Evolutionary conservation across 2,888 invertebrate genomes (phyloP).

Genomic region (Caenorhabditis sp.): DNA sequence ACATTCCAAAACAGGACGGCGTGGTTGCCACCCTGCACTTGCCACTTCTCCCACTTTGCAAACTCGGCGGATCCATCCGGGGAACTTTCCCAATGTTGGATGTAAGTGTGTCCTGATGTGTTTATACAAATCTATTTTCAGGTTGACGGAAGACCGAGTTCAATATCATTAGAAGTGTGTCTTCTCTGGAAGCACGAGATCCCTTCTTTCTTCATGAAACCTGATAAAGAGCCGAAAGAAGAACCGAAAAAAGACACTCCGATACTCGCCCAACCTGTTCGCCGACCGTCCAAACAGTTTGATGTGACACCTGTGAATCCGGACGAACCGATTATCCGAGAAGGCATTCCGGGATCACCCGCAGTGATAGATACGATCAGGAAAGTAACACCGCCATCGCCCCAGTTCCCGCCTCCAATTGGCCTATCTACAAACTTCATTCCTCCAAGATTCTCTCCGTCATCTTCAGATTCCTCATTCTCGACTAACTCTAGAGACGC

Average conservation of each 20-base stretch:
- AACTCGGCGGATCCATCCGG: constrained; percentile 69
- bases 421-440: neutral
- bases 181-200: constrained; percentile 56
- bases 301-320: constrained; percentile 48
- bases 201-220: constrained; percentile 50
- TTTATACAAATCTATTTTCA: neutral
- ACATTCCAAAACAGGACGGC: constrained; percentile 59
- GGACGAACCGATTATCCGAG: constrained; percentile 19
- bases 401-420: too few relatives aligned
- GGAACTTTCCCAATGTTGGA: constrained; percentile 74
- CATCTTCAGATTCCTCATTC: constrained; percentile 29
- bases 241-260: constrained; percentile 20
- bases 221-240: neutral
- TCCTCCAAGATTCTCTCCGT: constrained; percentile 11
- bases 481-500: constrained; percentile 33
- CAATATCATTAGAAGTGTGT: constrained; percentile 48
- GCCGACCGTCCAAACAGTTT: constrained; percentile 54
- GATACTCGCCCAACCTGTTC: constrained; percentile 25
- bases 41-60: constrained; percentile 71
- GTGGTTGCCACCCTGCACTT: constrained; percentile 66
- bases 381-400: neutral
- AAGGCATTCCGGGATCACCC: constrained; percentile 8
- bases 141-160: constrained; percentile 9
- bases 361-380: neutral
- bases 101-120: neutral